A percentile compares a stretch with the other conserved stretches of the same genome.
These are phyloP conservation scores for Xenus cinereus DNA, from an alignment of 2,113 vertebrate species.

Conservation along the genomic window DNA sequence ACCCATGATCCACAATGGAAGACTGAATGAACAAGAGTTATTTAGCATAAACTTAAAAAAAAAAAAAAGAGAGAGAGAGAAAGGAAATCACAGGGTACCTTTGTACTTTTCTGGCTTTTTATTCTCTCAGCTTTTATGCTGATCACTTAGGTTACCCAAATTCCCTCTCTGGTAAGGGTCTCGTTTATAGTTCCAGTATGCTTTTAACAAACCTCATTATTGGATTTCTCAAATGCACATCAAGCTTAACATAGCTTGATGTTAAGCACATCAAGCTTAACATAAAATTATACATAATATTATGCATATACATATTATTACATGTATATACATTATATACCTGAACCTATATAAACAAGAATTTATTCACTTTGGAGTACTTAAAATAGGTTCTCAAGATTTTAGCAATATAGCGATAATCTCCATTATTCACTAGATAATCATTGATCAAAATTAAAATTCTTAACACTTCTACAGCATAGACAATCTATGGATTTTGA, in stretches of 20 bases:
- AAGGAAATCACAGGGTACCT: background rate
- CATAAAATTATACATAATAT: background rate
- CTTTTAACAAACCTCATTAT: background rate
- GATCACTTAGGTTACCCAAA: background rate
- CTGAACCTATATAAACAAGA: background rate
- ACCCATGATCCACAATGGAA: background rate
- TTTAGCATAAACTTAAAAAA: background rate
- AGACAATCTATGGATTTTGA: background rate
- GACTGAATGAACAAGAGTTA: background rate
- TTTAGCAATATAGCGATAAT: background rate
- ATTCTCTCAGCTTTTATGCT: background rate
- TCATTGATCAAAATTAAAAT: background rate
- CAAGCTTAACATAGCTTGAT: background rate
- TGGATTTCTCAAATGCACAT: background rate
- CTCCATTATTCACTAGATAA: background rate
- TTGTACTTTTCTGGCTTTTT: background rate
- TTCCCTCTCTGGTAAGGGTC: background rate
- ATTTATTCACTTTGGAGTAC: background rate
- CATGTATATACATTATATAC: background rate
- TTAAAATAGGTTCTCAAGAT: background rate
- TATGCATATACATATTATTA: background rate
- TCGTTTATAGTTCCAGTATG: background rate
- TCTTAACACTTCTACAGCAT: background rate
- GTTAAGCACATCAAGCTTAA: background rate
- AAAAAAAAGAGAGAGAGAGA: background rate